Conservation (phyloP, 1,140 invertebrate genomes). For the Epicauta chinensis region DNA sequence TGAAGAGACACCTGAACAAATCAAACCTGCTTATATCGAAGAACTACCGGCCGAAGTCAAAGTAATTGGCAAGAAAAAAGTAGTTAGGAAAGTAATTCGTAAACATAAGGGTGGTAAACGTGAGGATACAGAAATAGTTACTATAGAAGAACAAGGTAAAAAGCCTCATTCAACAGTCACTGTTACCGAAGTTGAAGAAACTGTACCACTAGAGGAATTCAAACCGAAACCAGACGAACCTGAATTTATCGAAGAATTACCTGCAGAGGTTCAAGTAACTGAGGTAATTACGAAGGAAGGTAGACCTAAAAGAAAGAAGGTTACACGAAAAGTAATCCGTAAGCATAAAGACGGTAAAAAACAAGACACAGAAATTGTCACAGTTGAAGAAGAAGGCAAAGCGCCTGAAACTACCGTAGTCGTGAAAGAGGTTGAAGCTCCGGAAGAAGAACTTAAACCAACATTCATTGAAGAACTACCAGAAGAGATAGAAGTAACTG, state of each 20-base stretch:
- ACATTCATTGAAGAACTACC: too few relatives aligned
- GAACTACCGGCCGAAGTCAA: constrained; percentile 22
- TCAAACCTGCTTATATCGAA: constrained; percentile 34
- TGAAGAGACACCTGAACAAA: constrained; percentile 14
- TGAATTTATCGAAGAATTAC: constrained; percentile 20
- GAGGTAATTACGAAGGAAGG: too few relatives aligned
- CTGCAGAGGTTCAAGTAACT: too few relatives aligned
- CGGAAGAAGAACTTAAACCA: too few relatives aligned
- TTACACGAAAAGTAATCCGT: too few relatives aligned
- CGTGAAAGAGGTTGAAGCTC: too few relatives aligned
- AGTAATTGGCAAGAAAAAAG: constrained; percentile 40
- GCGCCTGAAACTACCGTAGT: too few relatives aligned
- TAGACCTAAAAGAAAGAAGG: too few relatives aligned
- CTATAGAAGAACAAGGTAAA: constrained; percentile 37
- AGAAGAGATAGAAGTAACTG: too few relatives aligned
- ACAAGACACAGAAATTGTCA: too few relatives aligned
- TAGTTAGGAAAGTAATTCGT: constrained; percentile 34
- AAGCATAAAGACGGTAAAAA: too few relatives aligned
- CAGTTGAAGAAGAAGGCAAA: too few relatives aligned
- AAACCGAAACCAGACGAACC: constrained; percentile 5
- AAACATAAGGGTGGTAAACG: constrained; percentile 35
- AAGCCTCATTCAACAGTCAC: constrained; percentile 36
- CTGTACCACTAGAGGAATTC: constrained; percentile 34
- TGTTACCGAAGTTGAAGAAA: constrained; percentile 35
- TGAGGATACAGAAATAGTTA: constrained; percentile 37